Percentiles rank a stretch among this genome's conserved stretches.
phyloP scores from a whole-genome alignment of 2,113 vertebrate species.

The Isichthys henryi region DNA sequence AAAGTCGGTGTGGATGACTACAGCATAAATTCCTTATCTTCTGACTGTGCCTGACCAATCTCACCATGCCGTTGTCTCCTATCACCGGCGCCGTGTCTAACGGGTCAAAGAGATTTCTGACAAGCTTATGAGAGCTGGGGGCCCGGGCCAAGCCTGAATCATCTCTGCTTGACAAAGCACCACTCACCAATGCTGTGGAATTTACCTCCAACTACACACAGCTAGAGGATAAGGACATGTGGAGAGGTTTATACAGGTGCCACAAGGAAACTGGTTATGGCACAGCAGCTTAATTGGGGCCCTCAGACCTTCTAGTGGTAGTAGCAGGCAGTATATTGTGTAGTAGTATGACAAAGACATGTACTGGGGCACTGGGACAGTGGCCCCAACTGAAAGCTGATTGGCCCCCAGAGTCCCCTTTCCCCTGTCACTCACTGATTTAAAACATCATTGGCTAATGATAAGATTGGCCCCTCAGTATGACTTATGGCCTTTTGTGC shows the following conservation, averaged over 20 bases:
- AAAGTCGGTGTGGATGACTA: background rate
- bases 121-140: background rate
- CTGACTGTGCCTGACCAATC: background rate
- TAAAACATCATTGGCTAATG: background rate
- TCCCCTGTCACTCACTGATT: background rate
- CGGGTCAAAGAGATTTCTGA: background rate
- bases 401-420: background rate
- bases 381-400: background rate
- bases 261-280: background rate
- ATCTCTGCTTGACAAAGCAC: background rate
- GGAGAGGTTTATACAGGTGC: background rate
- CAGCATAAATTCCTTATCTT: background rate
- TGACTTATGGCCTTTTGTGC: background rate
- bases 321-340: background rate
- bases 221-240: background rate
- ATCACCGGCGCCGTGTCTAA: background rate
- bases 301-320: background rate
- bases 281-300: background rate
- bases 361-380: background rate
- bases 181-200: background rate
- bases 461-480: background rate
- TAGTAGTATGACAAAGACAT: background rate
- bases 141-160: too few species aligned
- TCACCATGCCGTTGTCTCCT: background rate
- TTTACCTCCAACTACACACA: background rate